phyloP scores from a whole-genome alignment of 2,888 invertebrate genomes.

The Rhodophaea formosa region DNA sequence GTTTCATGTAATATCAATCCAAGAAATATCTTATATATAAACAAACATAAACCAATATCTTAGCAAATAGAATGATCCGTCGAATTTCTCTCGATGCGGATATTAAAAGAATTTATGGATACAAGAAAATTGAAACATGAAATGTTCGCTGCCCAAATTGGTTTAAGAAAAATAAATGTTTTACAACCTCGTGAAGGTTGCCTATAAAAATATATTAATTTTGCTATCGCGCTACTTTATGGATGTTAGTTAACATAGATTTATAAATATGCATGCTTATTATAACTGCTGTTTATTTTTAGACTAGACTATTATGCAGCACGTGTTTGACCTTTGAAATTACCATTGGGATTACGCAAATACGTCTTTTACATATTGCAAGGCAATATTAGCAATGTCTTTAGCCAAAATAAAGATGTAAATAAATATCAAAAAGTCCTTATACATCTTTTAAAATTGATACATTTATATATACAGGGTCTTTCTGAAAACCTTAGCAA shows the following conservation, averaged over 20 bases:
- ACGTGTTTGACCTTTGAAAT: neutral
- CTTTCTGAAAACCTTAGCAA: too few relatives aligned
- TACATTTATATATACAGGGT: too few relatives aligned
- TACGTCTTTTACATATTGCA: neutral
- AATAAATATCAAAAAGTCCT: too few relatives aligned
- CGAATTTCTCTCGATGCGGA: neutral
- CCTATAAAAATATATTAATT: neutral
- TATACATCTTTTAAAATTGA: too few relatives aligned
- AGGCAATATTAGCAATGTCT: too few relatives aligned
- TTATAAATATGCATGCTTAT: neutral
- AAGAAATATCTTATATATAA: neutral
- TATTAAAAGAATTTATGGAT: slow-evolving; percentile 16
- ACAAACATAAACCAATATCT: slow-evolving; percentile 3
- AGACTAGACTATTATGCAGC: neutral
- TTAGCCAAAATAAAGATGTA: too few relatives aligned
- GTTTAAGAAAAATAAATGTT: neutral
- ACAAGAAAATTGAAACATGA: slow-evolving; percentile 1
- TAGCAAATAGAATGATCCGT: slow-evolving; percentile 2
- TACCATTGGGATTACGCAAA: neutral
- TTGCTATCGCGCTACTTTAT: neutral
- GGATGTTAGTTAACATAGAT: neutral
- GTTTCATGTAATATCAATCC: neutral
- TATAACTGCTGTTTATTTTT: neutral
- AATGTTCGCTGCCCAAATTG: neutral
- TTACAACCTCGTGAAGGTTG: neutral